Base-by-base conservation (phyloP, 2,888 invertebrate genomes). In the Sarcophaga caerulescens region DNA sequence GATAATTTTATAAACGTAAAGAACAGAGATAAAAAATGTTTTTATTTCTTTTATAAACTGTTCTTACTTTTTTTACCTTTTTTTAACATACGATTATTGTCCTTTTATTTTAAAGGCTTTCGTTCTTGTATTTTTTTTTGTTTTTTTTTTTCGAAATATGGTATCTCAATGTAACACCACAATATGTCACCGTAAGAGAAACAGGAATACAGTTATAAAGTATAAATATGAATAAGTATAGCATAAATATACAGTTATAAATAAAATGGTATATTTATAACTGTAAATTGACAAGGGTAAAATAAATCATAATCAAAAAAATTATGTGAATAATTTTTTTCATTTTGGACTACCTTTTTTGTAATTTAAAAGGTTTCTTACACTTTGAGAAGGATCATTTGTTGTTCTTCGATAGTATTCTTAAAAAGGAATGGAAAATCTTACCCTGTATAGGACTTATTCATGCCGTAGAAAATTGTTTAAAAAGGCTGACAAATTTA, bases 281-380 rank as follows among this genome's bases (percentile, higher is more conserved):
- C 35, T 47, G 69, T 21, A 69, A 47, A n/a, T 65, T 60, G 77
- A 77, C 68, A 77, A 70, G 70, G 63, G 70, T 59, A 52, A 52
- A 19, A 79, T 79, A 71, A 65, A 79, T 79, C 44, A 71, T 71
- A 70, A 65, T 65, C 35, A 35, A 35, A 35, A 35, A 79, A 70
- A 71, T 63, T 62, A 73, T 60, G 44, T 44, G 10, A 44, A 19
- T 25, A 44, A 1, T 8, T 8, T 35, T 35, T 35, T 35, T 35
- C 1, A 35, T 35, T 35, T 35, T 35, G 6, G 6, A 35, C 10
- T 35, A 35, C 35, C 35, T 35, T 35, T 35, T 35, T 35, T 35
- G 35, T 35, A 35, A 35, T 35, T 35, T 35, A 35, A 35, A 35
- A 35, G 35, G 8, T 35, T 35, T 35, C 35, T 35, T 35, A 10